Percentiles rank a stretch among this genome's conserved stretches.
These are phyloP conservation scores for Cybosia mesomella DNA, from an alignment of 2,888 invertebrate species.

Conservation along the genomic window DNA sequence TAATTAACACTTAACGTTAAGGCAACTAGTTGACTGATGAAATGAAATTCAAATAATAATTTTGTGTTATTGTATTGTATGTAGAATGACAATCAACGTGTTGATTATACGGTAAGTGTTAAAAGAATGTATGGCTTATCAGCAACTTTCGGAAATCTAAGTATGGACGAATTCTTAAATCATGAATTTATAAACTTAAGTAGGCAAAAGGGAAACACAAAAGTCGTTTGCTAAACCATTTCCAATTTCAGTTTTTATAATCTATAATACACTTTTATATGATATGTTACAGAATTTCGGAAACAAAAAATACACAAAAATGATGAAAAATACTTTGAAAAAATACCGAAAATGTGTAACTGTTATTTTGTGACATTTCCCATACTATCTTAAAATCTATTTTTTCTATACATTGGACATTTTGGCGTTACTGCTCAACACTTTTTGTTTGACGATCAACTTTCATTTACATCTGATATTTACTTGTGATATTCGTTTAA, in stretches of 20 bases:
- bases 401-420: conserved; percentile 21
- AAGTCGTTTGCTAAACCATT: background rate
- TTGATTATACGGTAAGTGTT: background rate
- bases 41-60: background rate
- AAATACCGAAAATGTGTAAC: conserved; percentile 16
- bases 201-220: background rate
- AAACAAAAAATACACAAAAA: background rate
- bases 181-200: background rate
- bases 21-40: background rate
- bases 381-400: conserved; percentile 13
- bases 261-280: conserved; percentile 8
- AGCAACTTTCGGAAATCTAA: background rate
- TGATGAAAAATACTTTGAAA: background rate
- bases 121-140: background rate
- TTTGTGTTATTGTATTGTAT: background rate
- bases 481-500: background rate
- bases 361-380: conserved; percentile 42
- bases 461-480: background rate
- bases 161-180: background rate
- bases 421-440: background rate
- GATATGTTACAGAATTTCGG: conserved; percentile 3
- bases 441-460: background rate
- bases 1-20: conserved; percentile 2
- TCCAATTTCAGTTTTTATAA: conserved; percentile 7
- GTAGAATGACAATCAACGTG: background rate